These are phyloP conservation scores for human DNA, from an alignment of 2,113 vertebrate genomes.

Conservation along the genomic window GRCh38 chr19:1999001-1999500, in stretches of 20 bases:
- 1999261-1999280: fast-evolving
- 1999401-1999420: too few species aligned
- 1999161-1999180: fast-evolving
- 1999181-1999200: background rate
- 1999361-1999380: background rate
- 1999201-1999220: fast-evolving
- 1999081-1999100: fast-evolving
- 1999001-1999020: fast-evolving
- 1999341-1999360: too few species aligned
- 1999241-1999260: background rate
- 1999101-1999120: fast-evolving
- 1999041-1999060: background rate
- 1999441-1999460: too few species aligned
- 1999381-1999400: too few species aligned
- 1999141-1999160: background rate
- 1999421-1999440: too few species aligned
- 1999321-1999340: background rate
- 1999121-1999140: background rate
- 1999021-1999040: background rate
- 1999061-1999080: background rate
- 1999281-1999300: too few species aligned
- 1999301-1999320: too few species aligned
- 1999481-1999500: too few species aligned
- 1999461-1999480: too few species aligned
- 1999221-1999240: too few species aligned